Percentiles rank a stretch among this genome's conserved stretches.
Conservation (phyloP, 2,113 vertebrate genomes). For the Calonectris borealis region DNA sequence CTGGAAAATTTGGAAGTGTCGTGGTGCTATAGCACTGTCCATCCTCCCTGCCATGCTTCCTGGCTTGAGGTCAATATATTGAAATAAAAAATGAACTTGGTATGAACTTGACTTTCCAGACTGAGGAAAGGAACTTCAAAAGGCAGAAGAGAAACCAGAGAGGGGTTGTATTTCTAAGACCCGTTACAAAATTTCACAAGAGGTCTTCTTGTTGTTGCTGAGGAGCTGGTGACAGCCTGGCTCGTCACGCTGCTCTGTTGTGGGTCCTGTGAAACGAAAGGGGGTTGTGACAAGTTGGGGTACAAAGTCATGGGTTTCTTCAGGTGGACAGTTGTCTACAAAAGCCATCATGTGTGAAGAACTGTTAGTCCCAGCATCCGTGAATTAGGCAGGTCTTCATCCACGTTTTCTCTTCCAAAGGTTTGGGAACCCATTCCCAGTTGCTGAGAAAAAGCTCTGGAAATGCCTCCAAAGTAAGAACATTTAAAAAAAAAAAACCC, state of each 20-base stretch:
- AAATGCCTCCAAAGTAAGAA: not conserved
- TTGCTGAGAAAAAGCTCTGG: not conserved
- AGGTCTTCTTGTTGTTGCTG: not conserved
- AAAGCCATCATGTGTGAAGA: not conserved
- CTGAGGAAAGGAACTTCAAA: not conserved
- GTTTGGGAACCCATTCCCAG: not conserved
- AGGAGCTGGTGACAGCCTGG: not conserved
- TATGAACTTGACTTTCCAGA: not conserved
- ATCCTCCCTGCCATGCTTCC: not conserved
- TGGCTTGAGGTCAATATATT: not conserved
- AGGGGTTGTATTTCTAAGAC: not conserved
- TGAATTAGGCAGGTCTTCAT: not conserved
- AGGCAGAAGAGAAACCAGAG: not conserved
- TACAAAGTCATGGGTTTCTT: not conserved
- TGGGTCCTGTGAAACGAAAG: not conserved
- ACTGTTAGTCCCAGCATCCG: not conserved
- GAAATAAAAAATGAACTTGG: not conserved
- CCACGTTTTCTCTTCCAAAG: not conserved
- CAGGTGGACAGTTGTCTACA: not conserved
- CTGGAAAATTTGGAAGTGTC: not conserved
- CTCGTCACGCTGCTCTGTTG: fast-evolving
- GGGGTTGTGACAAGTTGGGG: not conserved
- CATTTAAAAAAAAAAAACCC: no score
- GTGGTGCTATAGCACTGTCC: fast-evolving
- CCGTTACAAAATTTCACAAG: not conserved